Evolutionary conservation across 2,888 invertebrate genomes (phyloP).

Genomic region (Temnothorax ravouxi): DNA sequence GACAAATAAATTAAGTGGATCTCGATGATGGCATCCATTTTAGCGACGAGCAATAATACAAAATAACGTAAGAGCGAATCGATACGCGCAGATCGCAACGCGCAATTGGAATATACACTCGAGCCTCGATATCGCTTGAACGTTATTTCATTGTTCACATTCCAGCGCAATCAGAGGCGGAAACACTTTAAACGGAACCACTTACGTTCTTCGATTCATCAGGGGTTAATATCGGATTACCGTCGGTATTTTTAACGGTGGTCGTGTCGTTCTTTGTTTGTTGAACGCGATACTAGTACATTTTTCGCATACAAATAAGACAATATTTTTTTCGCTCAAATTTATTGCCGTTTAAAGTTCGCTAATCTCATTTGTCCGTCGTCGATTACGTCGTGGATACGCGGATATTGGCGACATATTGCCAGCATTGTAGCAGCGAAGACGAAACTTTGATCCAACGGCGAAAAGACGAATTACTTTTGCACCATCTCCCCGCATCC

Average conservation of each 20-base stretch:
- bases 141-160: constrained; percentile 52
- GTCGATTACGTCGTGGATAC: neutral
- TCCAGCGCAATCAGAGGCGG: constrained; percentile 51
- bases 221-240: constrained; percentile 37
- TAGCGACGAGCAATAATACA: constrained; percentile 55
- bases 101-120: constrained; percentile 50
- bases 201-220: constrained; percentile 42
- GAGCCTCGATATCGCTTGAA: constrained; percentile 25
- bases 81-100: constrained; percentile 44
- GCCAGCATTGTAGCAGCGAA: neutral
- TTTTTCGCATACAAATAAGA: constrained; percentile 8
- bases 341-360: neutral
- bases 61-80: constrained; percentile 56
- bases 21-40: constrained; percentile 51
- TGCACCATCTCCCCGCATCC: constrained; percentile 4
- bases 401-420: neutral
- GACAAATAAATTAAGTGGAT: constrained; percentile 58
- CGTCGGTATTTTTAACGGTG: constrained; percentile 12
- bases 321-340: neutral
- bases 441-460: constrained; percentile 28
- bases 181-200: constrained; percentile 49
- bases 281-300: neutral
- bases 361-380: neutral
- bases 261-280: constrained; percentile 10
- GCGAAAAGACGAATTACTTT: constrained; percentile 57